phyloP scores from a whole-genome alignment of 2,797 vertebrate species.

The Podargus strigoides region DNA sequence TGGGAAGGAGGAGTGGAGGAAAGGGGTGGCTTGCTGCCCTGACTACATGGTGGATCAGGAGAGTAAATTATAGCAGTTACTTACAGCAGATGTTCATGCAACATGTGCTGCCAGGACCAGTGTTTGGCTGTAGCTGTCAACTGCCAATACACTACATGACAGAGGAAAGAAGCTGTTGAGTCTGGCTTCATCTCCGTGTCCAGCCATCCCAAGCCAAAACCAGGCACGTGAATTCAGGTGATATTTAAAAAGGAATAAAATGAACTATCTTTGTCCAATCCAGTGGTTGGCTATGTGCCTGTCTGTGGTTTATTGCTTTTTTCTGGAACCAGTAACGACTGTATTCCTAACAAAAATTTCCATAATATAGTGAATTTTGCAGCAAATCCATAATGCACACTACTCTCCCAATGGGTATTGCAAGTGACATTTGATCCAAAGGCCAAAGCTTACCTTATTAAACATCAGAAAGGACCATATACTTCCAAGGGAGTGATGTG shows the following conservation, averaged over 20 bases:
- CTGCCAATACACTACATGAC: rapidly evolving
- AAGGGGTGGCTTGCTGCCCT: not conserved
- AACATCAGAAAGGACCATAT: not conserved
- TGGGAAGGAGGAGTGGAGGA: not conserved
- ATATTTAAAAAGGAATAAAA: not conserved
- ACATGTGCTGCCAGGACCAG: not conserved
- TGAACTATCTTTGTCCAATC: not conserved
- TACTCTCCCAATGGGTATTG: not conserved
- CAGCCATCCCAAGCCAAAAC: not conserved
- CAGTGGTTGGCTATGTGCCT: not conserved
- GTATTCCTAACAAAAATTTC: not conserved
- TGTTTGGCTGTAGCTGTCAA: not conserved
- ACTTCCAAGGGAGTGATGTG: not conserved
- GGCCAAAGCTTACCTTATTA: not conserved
- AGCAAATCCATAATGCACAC: not conserved
- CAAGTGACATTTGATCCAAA: constrained; percentile 13
- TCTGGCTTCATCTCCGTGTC: not conserved
- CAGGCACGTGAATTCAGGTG: not conserved
- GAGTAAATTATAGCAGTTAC: not conserved
- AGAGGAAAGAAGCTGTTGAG: not conserved
- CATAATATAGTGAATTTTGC: not conserved
- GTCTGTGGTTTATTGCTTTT: not conserved
- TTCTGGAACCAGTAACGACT: not conserved
- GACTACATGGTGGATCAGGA: not conserved
- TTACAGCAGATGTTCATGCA: not conserved